Evolutionary conservation across 2,797 vertebrate species (phyloP).

Genomic region (Danio tinwini): DNA sequence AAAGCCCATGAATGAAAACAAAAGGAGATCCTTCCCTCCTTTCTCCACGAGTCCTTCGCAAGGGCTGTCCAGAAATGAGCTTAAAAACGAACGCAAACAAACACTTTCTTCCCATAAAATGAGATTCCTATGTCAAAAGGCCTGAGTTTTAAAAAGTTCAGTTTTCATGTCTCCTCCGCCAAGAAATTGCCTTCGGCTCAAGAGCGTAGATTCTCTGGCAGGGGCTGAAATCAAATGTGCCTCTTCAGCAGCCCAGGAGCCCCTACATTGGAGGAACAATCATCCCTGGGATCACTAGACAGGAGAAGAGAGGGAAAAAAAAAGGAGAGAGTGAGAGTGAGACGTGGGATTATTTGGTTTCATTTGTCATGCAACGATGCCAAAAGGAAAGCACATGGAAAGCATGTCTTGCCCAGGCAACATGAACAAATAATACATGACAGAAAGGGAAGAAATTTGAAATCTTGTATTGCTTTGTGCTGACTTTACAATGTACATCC

Average conservation of each 20-base stretch:
- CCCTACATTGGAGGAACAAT: constrained; percentile 90
- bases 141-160: constrained; percentile 84
- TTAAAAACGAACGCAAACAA: constrained; percentile 58
- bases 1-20: constrained; percentile 1
- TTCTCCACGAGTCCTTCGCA: constrained; percentile 34
- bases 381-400: constrained; percentile 79
- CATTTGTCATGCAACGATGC: constrained; percentile 77
- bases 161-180: constrained; percentile 76
- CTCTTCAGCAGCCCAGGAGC: constrained; percentile 55
- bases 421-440: constrained; percentile 39
- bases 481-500: background rate
- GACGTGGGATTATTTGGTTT: constrained; percentile 76
- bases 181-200: constrained; percentile 74
- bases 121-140: constrained; percentile 90
- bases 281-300: constrained; percentile 88
- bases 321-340: constrained; percentile 41
- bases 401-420: constrained; percentile 68
- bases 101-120: constrained; percentile 70
- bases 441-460: background rate
- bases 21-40: constrained; percentile 31
- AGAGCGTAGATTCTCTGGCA: constrained; percentile 73
- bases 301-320: constrained; percentile 49
- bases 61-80: constrained; percentile 49
- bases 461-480: background rate
- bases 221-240: constrained; percentile 56